A percentile compares a stretch with the other conserved stretches of the same genome.
Conservation (phyloP, 2,113 vertebrate species). For the Dipodomys ordii region DNA sequence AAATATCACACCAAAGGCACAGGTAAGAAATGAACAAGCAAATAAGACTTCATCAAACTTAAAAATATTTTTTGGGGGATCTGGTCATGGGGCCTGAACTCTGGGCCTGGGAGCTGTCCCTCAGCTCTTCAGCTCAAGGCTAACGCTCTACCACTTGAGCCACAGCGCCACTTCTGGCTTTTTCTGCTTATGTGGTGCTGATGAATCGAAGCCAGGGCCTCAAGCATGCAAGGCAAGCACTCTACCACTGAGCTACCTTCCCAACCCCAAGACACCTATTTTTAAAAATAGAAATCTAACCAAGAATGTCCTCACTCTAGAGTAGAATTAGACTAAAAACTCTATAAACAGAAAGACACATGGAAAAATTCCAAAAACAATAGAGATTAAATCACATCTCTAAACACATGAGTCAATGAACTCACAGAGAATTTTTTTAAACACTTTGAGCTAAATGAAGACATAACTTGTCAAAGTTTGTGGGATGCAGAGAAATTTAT, state of each 20-base stretch:
- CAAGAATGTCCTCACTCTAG: neutral
- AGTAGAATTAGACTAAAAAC: slow-evolving; percentile 26
- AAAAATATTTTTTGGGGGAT: neutral
- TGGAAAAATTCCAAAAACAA: slow-evolving; percentile 10
- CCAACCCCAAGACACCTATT: neutral
- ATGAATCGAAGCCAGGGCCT: too few relatives aligned
- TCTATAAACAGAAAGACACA: neutral
- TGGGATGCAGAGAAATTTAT: slow-evolving; percentile 1
- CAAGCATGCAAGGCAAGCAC: too few relatives aligned
- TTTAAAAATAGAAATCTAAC: neutral
- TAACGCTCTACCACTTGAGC: too few relatives aligned
- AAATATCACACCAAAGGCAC: neutral
- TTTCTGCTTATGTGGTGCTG: too few relatives aligned
- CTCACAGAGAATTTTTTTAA: slow-evolving; percentile 1
- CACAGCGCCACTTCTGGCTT: too few relatives aligned
- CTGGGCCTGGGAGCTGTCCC: too few relatives aligned
- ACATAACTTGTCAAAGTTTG: neutral
- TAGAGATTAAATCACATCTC: slow-evolving; percentile 28
- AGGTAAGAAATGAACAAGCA: neutral
- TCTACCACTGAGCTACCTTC: too few relatives aligned
- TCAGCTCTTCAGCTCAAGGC: too few relatives aligned
- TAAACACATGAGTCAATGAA: slow-evolving; percentile 34
- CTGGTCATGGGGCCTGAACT: neutral
- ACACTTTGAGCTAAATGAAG: neutral
- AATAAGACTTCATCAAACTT: neutral